Percentiles rank a stretch among this genome's conserved stretches.
phyloP scores from a whole-genome alignment of 1,140 invertebrate species.

The Drosophila parabipectinata region DNA sequence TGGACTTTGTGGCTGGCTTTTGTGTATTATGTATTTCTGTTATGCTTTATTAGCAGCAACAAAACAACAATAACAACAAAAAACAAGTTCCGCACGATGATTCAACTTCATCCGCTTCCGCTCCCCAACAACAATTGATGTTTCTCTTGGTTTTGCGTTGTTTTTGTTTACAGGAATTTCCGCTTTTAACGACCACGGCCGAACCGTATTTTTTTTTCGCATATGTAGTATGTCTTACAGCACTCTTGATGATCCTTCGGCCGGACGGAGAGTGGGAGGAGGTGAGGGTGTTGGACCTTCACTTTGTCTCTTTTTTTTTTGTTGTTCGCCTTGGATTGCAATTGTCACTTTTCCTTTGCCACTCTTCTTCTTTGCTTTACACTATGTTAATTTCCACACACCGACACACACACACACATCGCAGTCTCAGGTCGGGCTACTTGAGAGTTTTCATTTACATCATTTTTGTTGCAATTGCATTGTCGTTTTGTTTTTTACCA shows the following conservation, averaged over 20 bases:
- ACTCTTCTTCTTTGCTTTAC: slow-evolving; percentile 51
- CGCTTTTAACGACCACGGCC: background rate
- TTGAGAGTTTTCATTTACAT: slow-evolving; percentile 51
- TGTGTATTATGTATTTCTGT: slow-evolving; percentile 9
- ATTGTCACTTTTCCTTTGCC: slow-evolving; percentile 50
- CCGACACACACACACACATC: slow-evolving; percentile 20
- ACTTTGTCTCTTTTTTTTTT: slow-evolving; percentile 10
- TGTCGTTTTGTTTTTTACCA: background rate
- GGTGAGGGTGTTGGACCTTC: slow-evolving; percentile 25
- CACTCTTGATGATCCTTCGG: slow-evolving; percentile 25
- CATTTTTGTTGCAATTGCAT: slow-evolving; percentile 20
- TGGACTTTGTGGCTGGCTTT: slow-evolving; percentile 37
- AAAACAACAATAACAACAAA: slow-evolving; percentile 26
- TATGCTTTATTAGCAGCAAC: slow-evolving; percentile 48
- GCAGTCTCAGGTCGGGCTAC: slow-evolving; percentile 12
- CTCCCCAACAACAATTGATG: slow-evolving; percentile 11
- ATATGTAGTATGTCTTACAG: slow-evolving; percentile 14
- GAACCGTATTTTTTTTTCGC: background rate
- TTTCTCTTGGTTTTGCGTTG: slow-evolving; percentile 36
- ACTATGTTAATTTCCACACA: slow-evolving; percentile 72
- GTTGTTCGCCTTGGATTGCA: slow-evolving; percentile 55
- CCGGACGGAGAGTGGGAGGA: background rate
- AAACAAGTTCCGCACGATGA: slow-evolving; percentile 77
- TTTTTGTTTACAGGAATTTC: slow-evolving; percentile 62
- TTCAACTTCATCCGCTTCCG: slow-evolving; percentile 66